Evolutionary conservation across 2,797 vertebrate species (phyloP), one percentile per base, ranked within the genome.

Genomic region (Sebastes diaconus): DNA sequence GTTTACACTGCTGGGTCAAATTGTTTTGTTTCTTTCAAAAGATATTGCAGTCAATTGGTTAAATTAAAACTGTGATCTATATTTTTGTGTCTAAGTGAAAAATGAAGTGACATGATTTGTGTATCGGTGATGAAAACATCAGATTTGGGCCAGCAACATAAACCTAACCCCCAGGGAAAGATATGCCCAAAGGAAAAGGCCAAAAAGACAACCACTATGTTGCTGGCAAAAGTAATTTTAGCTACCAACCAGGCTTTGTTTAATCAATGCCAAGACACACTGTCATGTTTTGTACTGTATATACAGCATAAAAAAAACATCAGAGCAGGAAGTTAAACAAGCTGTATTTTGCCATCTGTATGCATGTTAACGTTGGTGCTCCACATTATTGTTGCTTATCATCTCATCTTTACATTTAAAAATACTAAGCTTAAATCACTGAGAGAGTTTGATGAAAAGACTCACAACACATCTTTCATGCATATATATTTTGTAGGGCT

Each of bases 1-100:
- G 80, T 88, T 89, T 84, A 88, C 69, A 82, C 83, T 68, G 75
- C 42, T 73, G 71, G 72, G 59, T 87, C 83, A 73, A 73, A 87
- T 83, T 42, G 22, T 39, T 52, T 73, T 54, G 46, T 70, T 70
- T 70, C 42, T 27, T 12, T 22, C 16, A 10, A 16, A 52, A 20
- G 3, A 52, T n/a, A 69, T 73, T 36, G 5, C 20, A 29, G 18
- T 58, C 1, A n/a, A 55, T 55, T 16, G 12, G 22, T 54, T 18
- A 6, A 4, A 34, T 64, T 29, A 5, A 22, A 22, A 34, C n/a
- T 50, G 3, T 8, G 14, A 24, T 75, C 4, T 42, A 16, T 34
- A 9, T 77, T 73, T 8, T 55, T 39, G 30, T 9, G 2, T 77
- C 3, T 34, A 60, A 70, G 36, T 73, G 2, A 22, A 61, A 61